phyloP scores from a whole-genome alignment of 64 coral and sea anemone species.

The Pocillopora damicornis region DNA sequence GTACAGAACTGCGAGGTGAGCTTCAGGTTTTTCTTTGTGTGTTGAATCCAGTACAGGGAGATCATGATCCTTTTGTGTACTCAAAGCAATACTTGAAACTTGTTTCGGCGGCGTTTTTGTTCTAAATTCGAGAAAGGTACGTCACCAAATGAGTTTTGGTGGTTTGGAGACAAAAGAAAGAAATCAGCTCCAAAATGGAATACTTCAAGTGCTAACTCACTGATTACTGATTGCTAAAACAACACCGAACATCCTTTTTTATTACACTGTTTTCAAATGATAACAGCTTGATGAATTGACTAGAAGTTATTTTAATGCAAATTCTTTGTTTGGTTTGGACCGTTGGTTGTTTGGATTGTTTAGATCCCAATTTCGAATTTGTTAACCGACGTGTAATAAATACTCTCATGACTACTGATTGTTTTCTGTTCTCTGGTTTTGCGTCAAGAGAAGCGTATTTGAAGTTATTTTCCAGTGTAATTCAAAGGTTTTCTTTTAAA shows the following conservation, averaged over 20 bases:
- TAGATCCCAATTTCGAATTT: background rate
- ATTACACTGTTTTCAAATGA: background rate
- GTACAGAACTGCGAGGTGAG: no score
- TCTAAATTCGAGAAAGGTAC: background rate
- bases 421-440: background rate
- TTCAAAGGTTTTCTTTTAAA: no score
- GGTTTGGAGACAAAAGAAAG: background rate
- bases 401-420: background rate
- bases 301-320: slow-evolving; percentile 4
- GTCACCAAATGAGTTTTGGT: background rate
- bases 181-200: background rate
- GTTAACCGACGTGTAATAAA: background rate
- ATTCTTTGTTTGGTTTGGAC: slow-evolving; percentile 21
- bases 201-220: background rate
- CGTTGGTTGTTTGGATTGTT: background rate
- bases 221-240: background rate
- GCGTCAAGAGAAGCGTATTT: no score
- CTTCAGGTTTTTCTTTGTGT: no score
- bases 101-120: background rate
- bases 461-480: no score
- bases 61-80: background rate
- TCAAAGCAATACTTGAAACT: background rate
- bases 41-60: no score
- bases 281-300: background rate
- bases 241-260: background rate